Base-by-base conservation (phyloP, 2,888 invertebrate genomes). In the Quadroppia sp. region DNA sequence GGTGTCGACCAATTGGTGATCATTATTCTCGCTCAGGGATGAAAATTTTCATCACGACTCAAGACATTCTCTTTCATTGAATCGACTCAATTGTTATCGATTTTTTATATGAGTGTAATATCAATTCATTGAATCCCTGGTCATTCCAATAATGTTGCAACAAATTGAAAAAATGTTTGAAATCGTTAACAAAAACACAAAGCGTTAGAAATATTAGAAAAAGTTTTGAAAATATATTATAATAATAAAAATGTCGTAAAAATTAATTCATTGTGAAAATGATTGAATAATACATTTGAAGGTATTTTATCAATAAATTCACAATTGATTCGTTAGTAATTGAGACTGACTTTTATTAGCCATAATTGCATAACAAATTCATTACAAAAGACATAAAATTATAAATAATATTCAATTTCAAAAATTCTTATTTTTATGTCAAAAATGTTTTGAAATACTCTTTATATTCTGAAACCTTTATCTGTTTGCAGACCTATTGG, bases 171-270 rank as follows among this genome's bases (percentile, higher is more conserved):
- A 53, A 53, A 53, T 53, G 6, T 45, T 36, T 6, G 20, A 53
- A 53, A 53, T 53, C 53, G 53, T 53, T 53, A 53, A 23, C 53
- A 53, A 53, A 53, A 53, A 53, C 53, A 23, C 53, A 25, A 53
- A 53, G 53, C 53, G 23, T 11, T 15, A 23, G 11, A 53, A 23
- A 53, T n/a, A 53, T 53, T 11, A 13, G 9, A 53, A 13, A 9
- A 36, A 4, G 36, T 36, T 36, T 36, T 36, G 4, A 36, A 36
- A 36, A 36, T 7, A 36, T 36, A 36, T 36, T 7, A 9, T 36
- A 36, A 36, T 36, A 36, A 36, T 36, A 36, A 36, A 36, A 36
- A 9, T 36, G 36, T 13, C 9, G 1, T 53, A 53, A 53, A 25
- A 11, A 23, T 53, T 23, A 53, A 53, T 53, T 20, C 6, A 25